These are phyloP conservation scores for Pipistrellus pygmaeus DNA, from an alignment of 2,797 vertebrate species.

Conservation along the genomic window DNA sequence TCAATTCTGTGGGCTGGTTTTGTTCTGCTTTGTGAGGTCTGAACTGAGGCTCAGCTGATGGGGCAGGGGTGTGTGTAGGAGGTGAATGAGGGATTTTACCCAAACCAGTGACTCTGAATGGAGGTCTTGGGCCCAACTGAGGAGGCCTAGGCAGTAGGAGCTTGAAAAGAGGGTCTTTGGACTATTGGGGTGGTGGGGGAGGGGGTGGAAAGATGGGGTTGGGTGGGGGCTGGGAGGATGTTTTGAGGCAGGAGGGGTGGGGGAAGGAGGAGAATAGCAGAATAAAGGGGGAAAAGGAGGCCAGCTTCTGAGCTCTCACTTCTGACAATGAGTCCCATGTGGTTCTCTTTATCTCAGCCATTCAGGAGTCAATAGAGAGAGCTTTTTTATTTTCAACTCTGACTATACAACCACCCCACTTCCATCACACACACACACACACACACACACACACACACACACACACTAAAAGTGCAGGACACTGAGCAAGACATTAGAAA, in stretches of 20 bases:
- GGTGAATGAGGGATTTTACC: constrained; percentile 88
- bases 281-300: constrained; percentile 82
- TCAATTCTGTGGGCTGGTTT: constrained; percentile 81
- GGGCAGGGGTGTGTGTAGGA: constrained; percentile 68
- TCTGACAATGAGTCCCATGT: constrained; percentile 84
- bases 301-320: constrained; percentile 60
- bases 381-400: constrained; percentile 80
- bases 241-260: constrained; percentile 69
- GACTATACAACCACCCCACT: constrained; percentile 67
- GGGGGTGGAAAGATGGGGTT: not conserved
- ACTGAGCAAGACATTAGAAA: constrained; percentile 21
- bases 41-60: constrained; percentile 80
- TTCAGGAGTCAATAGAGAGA: constrained; percentile 84
- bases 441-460: not conserved
- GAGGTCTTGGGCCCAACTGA: constrained; percentile 81
- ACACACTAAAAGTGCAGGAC: not conserved
- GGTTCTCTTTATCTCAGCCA: constrained; percentile 84
- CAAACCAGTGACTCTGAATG: constrained; percentile 89
- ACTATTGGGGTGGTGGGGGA: constrained; percentile 66
- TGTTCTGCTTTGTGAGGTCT: constrained; percentile 76
- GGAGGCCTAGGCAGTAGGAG: constrained; percentile 68
- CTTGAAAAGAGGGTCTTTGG: constrained; percentile 76
- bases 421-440: too few relatives aligned
- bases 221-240: constrained; percentile 23
- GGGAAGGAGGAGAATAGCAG: constrained; percentile 62